Conservation (phyloP, 2,113 vertebrate genomes). For the Toxotes jaculatrix region DNA sequence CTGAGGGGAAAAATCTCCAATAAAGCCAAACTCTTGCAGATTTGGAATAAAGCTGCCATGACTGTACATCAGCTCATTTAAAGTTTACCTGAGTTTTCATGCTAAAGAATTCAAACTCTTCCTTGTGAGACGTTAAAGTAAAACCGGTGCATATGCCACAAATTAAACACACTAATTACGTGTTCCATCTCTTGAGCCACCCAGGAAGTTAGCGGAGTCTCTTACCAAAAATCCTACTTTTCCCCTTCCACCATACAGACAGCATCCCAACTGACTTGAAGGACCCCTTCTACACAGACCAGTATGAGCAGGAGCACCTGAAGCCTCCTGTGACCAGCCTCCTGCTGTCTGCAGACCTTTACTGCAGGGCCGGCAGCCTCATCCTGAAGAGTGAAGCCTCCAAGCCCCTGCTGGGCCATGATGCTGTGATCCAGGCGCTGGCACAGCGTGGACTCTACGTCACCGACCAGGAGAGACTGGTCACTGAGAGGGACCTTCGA, state of each 20-base stretch:
- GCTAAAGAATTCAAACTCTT: neutral
- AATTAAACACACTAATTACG: neutral
- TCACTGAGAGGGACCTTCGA: conserved; percentile 94
- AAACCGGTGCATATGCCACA: neutral
- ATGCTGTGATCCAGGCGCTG: conserved; percentile 95
- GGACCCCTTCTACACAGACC: conserved; percentile 97
- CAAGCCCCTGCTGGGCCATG: conserved; percentile 93
- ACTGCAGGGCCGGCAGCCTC: conserved; percentile 94
- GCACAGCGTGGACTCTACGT: conserved; percentile 96
- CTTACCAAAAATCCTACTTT: neutral
- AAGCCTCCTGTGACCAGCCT: conserved; percentile 94
- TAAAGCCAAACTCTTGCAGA: neutral
- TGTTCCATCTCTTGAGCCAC: neutral
- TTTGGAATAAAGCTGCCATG: conserved; percentile 3
- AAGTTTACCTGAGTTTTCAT: neutral
- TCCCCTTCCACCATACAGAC: conserved; percentile 80
- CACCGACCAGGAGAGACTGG: conserved; percentile 94
- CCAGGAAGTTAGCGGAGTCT: neutral
- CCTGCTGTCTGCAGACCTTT: conserved; percentile 95
- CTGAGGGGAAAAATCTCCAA: neutral
- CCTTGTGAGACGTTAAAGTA: neutral
- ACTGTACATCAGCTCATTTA: neutral
- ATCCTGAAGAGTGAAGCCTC: conserved; percentile 92
- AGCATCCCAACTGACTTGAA: conserved; percentile 91
- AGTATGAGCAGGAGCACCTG: conserved; percentile 98